These are phyloP conservation scores for Leptobrachium leishanense DNA, from an alignment of 2,113 vertebrate genomes.

Conservation along the genomic window DNA sequence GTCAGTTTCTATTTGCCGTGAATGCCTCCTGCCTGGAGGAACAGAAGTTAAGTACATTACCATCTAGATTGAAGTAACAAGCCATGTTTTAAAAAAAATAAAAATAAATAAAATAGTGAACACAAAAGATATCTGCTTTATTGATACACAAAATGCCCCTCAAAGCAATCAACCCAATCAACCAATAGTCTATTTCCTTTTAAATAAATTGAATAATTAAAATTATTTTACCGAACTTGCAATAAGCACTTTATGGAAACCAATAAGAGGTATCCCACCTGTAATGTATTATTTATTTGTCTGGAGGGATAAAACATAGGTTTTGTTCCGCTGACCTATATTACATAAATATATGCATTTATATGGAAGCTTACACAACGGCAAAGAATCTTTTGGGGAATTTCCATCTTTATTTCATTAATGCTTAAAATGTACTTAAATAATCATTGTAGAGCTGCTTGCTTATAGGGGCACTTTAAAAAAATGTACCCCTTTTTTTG, in stretches of 20 bases:
- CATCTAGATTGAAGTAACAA: slow-evolving; percentile 25
- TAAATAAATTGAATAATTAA: slow-evolving; percentile 22
- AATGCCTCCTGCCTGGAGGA: slow-evolving; percentile 40
- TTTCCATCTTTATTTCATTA: no score
- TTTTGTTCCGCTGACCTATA: slow-evolving; percentile 40
- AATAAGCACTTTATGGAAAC: not conserved
- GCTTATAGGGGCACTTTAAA: no score
- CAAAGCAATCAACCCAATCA: not conserved
- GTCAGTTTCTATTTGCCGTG: slow-evolving; percentile 21
- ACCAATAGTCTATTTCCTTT: slow-evolving; percentile 13
- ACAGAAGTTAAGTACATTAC: slow-evolving; percentile 25
- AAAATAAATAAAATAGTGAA: slow-evolving; percentile 16
- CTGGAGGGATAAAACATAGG: slow-evolving; percentile 31
- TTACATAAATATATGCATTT: not conserved
- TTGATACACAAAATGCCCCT: not conserved
- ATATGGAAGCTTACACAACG: no score
- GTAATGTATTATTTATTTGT: slow-evolving; percentile 30
- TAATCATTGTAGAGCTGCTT: no score
- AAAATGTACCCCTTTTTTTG: no score
- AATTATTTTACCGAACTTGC: slow-evolving; percentile 22
- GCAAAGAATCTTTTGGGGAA: no score
- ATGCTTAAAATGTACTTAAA: no score
- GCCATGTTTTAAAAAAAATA: slow-evolving; percentile 33
- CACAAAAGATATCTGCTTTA: not conserved
- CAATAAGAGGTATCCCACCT: slow-evolving; percentile 20